A percentile compares a stretch with the other conserved stretches of the same genome.
Evolutionary conservation across 2,888 invertebrate genomes (phyloP).

Genomic region (Drosophila bunnanda): DNA sequence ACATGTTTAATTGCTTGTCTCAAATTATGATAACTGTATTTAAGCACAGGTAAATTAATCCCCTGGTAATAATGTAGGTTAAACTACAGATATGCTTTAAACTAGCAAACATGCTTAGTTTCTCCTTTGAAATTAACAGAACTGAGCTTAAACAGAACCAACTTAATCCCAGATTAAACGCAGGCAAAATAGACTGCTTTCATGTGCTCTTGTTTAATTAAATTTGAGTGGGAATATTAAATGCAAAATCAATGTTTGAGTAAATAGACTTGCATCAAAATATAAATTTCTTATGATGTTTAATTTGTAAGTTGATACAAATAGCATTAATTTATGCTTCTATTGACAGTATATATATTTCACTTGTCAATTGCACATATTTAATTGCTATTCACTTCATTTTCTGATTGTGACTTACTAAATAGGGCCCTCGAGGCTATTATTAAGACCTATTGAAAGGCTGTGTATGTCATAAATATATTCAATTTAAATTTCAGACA

Average conservation of each 20-base stretch:
- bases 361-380: background rate
- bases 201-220: background rate
- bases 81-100: background rate
- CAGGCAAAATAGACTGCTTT: background rate
- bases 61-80: background rate
- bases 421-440: background rate
- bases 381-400: background rate
- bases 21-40: constrained; percentile 2
- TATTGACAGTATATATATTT: background rate
- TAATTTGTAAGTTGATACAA: background rate
- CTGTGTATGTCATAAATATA: background rate
- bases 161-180: background rate
- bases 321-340: background rate
- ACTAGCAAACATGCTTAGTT: background rate
- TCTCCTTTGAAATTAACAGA: background rate
- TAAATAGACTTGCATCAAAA: background rate
- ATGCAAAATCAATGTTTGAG: background rate
- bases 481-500: background rate
- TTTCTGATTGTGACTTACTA: constrained; percentile 4
- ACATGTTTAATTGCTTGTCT: background rate
- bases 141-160: background rate
- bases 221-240: background rate
- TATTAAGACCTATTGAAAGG: background rate
- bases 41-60: background rate
- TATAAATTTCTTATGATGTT: background rate